A percentile compares a stretch with the other conserved stretches of the same genome.
Evolutionary conservation across 2,888 invertebrate genomes (phyloP).

Genomic region (Frankliniella fusca): DNA sequence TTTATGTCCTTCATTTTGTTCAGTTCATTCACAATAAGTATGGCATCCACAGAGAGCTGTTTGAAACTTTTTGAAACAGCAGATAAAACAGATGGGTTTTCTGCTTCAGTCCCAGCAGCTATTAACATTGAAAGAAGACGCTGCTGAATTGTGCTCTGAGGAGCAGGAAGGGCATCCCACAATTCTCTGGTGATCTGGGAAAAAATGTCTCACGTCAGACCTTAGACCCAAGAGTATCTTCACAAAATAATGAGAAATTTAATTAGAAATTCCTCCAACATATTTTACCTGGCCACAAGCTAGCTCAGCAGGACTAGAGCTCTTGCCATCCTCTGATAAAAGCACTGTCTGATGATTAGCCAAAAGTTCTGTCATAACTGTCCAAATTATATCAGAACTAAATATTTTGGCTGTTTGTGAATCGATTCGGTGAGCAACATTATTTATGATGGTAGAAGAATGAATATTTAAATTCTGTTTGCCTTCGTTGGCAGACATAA

Average conservation of each 20-base stretch:
- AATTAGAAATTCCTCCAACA: not conserved
- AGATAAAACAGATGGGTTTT: slow-evolving; percentile 58
- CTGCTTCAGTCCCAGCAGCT: slow-evolving; percentile 44
- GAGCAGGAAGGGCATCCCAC: slow-evolving; percentile 37
- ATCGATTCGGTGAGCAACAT: not conserved
- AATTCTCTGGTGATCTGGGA: slow-evolving; percentile 40
- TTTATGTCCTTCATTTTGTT: slow-evolving; percentile 37
- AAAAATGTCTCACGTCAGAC: slow-evolving; percentile 20
- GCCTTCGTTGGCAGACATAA: not conserved
- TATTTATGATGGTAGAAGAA: not conserved
- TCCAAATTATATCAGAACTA: not conserved
- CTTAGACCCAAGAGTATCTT: not conserved
- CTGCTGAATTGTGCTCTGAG: slow-evolving; percentile 35
- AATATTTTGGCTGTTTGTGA: not conserved
- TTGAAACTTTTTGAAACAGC: slow-evolving; percentile 62
- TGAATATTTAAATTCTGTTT: not conserved
- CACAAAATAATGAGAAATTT: not conserved
- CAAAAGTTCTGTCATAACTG: not conserved
- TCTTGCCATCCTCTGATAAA: not conserved
- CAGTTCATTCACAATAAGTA: slow-evolving; percentile 48
- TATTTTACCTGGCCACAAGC: not conserved
- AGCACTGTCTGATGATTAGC: not conserved
- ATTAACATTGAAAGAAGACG: slow-evolving; percentile 38
- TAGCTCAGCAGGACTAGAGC: not conserved
- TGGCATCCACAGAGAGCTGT: slow-evolving; percentile 60